Evolutionary conservation across 2,113 vertebrate species (phyloP), one percentile per base, ranked within the genome.

Genomic region (Cyphomyrus plagiostoma): DNA sequence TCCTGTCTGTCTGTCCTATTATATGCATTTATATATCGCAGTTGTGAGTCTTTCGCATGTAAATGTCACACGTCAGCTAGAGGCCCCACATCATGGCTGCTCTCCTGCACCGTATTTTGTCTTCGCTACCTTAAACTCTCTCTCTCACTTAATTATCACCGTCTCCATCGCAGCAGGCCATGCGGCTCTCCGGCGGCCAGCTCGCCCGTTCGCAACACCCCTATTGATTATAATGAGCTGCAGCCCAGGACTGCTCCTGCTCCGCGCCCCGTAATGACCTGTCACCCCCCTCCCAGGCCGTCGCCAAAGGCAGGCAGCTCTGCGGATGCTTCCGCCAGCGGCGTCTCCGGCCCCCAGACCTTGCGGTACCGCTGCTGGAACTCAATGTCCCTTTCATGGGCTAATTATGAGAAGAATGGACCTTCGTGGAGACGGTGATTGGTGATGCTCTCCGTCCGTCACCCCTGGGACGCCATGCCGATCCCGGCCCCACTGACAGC

Each of bases 211-310:
- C 8, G 30, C 48, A 45, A 50, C 87, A 77, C 85, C 84, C 85
- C 85, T 86, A 87, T 90, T 74, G 62, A 90, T 90, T 87, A 87
- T 90, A 90, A 90, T 87, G 89, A 90, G 85, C 62, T 74, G 66
- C 10, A 80, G 85, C 19, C 42, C 23, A 87, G 42, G 83, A 49
- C 30, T 35, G 48, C 62, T 87, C 48, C 84, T 39, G n/a, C 62
- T 70, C 62, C 10, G 35, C 13, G 66, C 85, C 66, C 30, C 46
- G 23, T 90, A 90, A 90, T 90, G 89, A 90, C 53, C 89, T 80
- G 58, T 87, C 89, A 90, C 46, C 49, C 52, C 84, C 89, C 30
- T 4, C 30, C 45, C 23, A 53, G 1, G 85, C 85, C 35, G 9
- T 42, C 26, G 49, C n/a, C 45, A n/a, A 85, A 23, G 8, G 62